Evolutionary conservation across 1,140 invertebrate genomes (phyloP).

Genomic region (Hyposmocoma kahamanoa): DNA sequence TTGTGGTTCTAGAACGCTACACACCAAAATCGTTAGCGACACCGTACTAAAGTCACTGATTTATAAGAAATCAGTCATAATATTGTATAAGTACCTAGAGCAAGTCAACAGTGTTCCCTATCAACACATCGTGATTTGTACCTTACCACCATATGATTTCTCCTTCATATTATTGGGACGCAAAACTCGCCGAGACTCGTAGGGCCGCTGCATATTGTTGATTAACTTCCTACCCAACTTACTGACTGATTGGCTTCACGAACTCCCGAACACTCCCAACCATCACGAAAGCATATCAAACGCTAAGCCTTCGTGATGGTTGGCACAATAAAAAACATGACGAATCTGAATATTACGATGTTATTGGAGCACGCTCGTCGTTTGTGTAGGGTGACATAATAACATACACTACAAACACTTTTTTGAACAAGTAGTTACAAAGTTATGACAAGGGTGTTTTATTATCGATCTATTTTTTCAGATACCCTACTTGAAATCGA

Average conservation of each 20-base stretch:
- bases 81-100: no score
- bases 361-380: slow-evolving; percentile 52
- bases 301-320: slow-evolving; percentile 52
- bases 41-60: no score
- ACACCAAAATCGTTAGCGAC: no score
- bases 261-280: background rate
- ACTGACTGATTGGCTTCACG: slow-evolving; percentile 23
- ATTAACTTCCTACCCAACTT: slow-evolving; percentile 14
- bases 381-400: slow-evolving; percentile 10
- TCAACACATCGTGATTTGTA: no score
- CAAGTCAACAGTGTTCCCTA: no score
- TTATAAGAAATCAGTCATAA: no score
- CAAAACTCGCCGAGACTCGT: slow-evolving; percentile 41
- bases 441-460: no score
- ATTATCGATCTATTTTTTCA: no score
- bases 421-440: slow-evolving; percentile 3
- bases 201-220: slow-evolving; percentile 51
- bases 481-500: no score
- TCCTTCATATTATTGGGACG: slow-evolving; percentile 55
- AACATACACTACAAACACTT: no score
- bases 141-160: slow-evolving; percentile 48
- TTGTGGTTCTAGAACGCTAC: no score
- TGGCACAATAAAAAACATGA: slow-evolving; percentile 60
- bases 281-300: no score
- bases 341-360: slow-evolving; percentile 46